A percentile compares a stretch with the other conserved stretches of the same genome.
Conservation (phyloP, 2,113 vertebrate genomes). For the Dasypus novemcinctus region DNA sequence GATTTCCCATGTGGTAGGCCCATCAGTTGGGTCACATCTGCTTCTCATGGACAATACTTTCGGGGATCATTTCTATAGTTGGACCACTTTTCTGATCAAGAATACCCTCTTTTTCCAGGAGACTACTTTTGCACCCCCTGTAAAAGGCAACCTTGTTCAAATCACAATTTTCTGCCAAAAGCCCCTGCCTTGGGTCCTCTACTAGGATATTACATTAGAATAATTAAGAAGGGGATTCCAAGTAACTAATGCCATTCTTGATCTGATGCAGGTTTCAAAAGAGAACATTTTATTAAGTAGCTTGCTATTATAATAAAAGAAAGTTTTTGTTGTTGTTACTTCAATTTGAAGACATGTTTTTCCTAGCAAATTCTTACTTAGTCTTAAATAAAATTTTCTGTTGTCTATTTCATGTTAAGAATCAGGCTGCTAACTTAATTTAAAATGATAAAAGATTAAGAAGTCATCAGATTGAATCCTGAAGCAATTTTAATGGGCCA, state of each 20-base stretch:
- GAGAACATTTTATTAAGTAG: not conserved
- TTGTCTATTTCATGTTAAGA: not conserved
- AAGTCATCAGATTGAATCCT: not conserved
- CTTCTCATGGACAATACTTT: no score
- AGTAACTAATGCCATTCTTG: not conserved
- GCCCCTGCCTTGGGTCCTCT: not conserved
- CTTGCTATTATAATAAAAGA: not conserved
- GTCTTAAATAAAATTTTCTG: not conserved
- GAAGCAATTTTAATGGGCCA: not conserved
- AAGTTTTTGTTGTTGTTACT: not conserved
- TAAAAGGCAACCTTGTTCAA: not conserved
- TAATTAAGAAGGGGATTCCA: not conserved
- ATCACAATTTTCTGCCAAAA: not conserved
- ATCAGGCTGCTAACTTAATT: conserved; percentile 28
- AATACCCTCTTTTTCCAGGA: not conserved
- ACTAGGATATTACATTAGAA: not conserved
- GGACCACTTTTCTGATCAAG: not conserved
- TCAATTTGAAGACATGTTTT: not conserved
- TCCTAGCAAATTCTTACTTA: not conserved
- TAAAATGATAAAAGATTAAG: not conserved
- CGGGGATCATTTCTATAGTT: no score
- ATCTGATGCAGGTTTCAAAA: not conserved
- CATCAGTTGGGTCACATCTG: no score
- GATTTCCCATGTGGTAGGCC: no score
- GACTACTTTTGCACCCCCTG: not conserved